Percentiles rank a stretch among this genome's conserved stretches.
These are phyloP conservation scores for Malthinus flaveolus DNA, from an alignment of 2,888 invertebrate species.

Conservation along the genomic window DNA sequence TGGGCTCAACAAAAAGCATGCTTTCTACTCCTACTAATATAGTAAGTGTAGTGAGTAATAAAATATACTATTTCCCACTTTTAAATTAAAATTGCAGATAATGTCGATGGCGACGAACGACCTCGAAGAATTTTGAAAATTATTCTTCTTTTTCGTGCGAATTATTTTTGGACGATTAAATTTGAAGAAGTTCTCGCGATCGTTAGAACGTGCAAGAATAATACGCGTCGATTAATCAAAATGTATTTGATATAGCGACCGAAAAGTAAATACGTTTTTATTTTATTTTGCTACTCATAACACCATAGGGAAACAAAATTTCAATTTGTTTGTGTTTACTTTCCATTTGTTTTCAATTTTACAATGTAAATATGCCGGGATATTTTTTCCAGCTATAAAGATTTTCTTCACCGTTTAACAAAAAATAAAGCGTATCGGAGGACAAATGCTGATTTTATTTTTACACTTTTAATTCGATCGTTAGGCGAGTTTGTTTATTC, in stretches of 20 bases:
- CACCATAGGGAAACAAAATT: slow-evolving; percentile 24
- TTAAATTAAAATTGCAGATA: too few relatives aligned
- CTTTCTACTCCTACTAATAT: too few relatives aligned
- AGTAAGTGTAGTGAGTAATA: too few relatives aligned
- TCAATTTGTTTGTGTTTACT: slow-evolving; percentile 22
- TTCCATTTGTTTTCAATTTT: slow-evolving; percentile 29
- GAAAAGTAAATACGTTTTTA: slow-evolving; percentile 15
- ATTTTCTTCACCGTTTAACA: slow-evolving; percentile 1
- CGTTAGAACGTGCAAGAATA: neutral
- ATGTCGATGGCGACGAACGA: too few relatives aligned
- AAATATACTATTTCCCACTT: too few relatives aligned
- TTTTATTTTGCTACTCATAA: slow-evolving; percentile 5
- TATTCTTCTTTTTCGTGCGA: too few relatives aligned
- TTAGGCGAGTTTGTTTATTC: neutral
- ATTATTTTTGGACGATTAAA: too few relatives aligned
- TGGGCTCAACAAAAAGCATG: too few relatives aligned
- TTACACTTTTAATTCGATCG: slow-evolving; percentile 1
- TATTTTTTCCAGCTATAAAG: neutral
- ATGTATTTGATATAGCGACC: neutral
- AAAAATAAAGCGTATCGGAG: neutral
- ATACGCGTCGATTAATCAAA: neutral
- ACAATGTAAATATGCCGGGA: slow-evolving; percentile 16
- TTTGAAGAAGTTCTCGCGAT: too few relatives aligned
- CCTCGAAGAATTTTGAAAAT: too few relatives aligned
- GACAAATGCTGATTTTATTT: neutral